Evolutionary conservation across 92 coral and sea anemone species (phyloP), one percentile per base, ranked within the genome.

Genomic region (Meandrina meandrites): DNA sequence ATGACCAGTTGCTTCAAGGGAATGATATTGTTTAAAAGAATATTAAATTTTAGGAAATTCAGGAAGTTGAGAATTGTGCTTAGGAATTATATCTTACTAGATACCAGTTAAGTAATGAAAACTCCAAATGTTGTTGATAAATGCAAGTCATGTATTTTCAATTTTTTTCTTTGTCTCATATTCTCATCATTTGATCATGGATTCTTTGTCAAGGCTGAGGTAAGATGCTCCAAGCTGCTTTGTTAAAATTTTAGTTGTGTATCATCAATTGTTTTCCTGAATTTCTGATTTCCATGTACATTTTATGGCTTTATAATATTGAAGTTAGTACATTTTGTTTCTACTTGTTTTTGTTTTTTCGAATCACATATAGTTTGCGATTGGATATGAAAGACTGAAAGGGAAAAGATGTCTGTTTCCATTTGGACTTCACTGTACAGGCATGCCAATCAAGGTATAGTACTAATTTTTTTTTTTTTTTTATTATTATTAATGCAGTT

Each of bases 381-480:
- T 82, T 12, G 99, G 99, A 32, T 97, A 90, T 82, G 84, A 95
- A 60, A 88, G 99, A 80, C 86, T 97, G 37, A 93, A 95, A 91
- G 99, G 98, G 42, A 97, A 93, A 80, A 89, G 94, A 8, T 87
- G 97, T 67, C 84, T 97, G 89, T 97, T 75, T 81, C 99, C 99
- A 42, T 95, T 97, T 92, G 99, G 97, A 30, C 93, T 97, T 45
- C 99, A 97, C 68, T 97, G 99, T 58, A 97, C 99, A 57, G 99
- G 99, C 36, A 97, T 97, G 99, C 99, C 99, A 35, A 97, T 97
- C 76, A 97, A 97, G 95, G 99, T 97, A 40, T n/a, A 66, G 6
- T 57, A 57, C n/a, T n/a, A n/a, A n/a, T n/a, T n/a, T n/a, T n/a
- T n/a, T n/a, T n/a, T n/a, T n/a, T n/a, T n/a, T n/a, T n/a, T n/a